Base-by-base conservation (phyloP, 2,797 vertebrate species). In the Pangasius krempfi region DNA sequence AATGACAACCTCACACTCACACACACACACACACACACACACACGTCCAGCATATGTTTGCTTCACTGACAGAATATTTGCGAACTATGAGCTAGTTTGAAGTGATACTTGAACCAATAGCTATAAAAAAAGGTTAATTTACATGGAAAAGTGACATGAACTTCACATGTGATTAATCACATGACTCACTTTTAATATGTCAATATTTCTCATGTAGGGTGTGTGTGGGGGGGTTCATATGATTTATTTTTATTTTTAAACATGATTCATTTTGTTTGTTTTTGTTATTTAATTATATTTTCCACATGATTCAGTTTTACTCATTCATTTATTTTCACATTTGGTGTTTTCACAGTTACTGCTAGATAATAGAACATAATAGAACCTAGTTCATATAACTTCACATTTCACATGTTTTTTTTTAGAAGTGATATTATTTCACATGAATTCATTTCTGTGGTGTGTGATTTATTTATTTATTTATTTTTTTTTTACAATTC, bases 11-110 rank as follows among this genome's bases (percentile, higher is more conserved):
- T 18, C 68, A 70, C 68, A 70, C 68, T 20, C 27, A 78, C 44
- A 78, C 75, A 78, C 75, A 78, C 47, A 52, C 75, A n/a, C 75
- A 78, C 75, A 30, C 75, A 78, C 72, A 75, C 40, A 47, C 72
- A 75, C 37, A 73, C 37, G 1, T 5, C 10, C 40, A 25, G 16
- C 68, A 70, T 8, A 68, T 70, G 68, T 37, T 70, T 70, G 68
- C 68, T 70, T 70, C 68, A 37, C 16, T 37, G 68, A 54, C 27
- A 37, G 8, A 25, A 25, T 73, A 44, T 40, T 20, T 73, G 37
- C 22, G 20, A 68, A 68, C 33, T 30, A 9, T 62, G 10, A n/a
- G 25, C 3, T 37, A 37, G 66, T n/a, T 20, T 22, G 16, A 20
- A 20, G 16, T 6, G 16, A 72, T 72, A 33, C 68, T 72, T 37